Percentiles rank a stretch among this genome's conserved stretches.
phyloP scores from a whole-genome alignment of 1,140 invertebrate genomes.

The Aporrectodea caliginosa region DNA sequence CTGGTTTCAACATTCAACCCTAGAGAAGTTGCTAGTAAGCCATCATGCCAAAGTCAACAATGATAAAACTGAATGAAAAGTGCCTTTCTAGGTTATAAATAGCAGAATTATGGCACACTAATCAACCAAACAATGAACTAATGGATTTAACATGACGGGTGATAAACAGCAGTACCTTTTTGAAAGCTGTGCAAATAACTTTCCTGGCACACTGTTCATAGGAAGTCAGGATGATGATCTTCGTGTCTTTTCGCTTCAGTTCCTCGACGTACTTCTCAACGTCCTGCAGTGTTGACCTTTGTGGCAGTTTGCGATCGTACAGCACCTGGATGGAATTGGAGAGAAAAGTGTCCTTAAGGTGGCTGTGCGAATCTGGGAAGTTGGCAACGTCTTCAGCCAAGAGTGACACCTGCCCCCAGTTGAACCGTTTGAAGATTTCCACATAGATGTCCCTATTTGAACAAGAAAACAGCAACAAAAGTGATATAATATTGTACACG shows the following conservation, averaged over 20 bases:
- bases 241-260: constrained; percentile 63
- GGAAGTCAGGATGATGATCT: constrained; percentile 77
- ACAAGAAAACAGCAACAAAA: too few species aligned
- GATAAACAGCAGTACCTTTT: constrained; percentile 58
- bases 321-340: constrained; percentile 65
- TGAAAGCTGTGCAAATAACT: constrained; percentile 73
- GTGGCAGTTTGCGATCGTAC: constrained; percentile 68
- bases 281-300: constrained; percentile 42
- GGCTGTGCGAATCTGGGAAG: constrained; percentile 73
- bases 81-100: too few species aligned
- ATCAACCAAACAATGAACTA: too few species aligned
- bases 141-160: too few species aligned
- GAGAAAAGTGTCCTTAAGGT: constrained; percentile 66
- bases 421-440: constrained; percentile 63
- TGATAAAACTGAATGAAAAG: too few species aligned
- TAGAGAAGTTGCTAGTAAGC: too few species aligned
- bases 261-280: constrained; percentile 63
- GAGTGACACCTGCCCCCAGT: constrained; percentile 69
- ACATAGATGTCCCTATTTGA: constrained; percentile 68
- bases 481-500: too few species aligned
- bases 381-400: constrained; percentile 75
- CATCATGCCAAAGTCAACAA: too few species aligned
- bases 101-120: too few species aligned
- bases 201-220: constrained; percentile 65
- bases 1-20: too few species aligned